Evolutionary conservation across 2,113 vertebrate genomes (phyloP).

Genomic region (Pyxicephalus adspersus): DNA sequence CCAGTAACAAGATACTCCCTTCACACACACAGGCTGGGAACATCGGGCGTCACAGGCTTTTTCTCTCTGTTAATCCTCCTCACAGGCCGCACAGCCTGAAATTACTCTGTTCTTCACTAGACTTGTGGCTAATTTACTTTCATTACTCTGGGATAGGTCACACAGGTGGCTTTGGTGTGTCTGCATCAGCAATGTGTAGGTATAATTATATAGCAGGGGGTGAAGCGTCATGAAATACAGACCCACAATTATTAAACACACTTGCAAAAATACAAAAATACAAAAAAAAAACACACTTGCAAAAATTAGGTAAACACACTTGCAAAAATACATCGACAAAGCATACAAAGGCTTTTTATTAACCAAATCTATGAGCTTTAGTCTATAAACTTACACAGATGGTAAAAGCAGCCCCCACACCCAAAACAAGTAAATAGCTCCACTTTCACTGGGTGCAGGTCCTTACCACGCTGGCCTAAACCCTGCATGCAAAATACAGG

Average conservation of each 20-base stretch:
- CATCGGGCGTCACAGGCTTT: conserved; percentile 26
- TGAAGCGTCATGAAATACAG: conserved; percentile 6
- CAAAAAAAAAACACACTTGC: not conserved
- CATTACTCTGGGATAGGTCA: conserved; percentile 44
- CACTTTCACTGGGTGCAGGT: too few relatives aligned
- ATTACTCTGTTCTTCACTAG: conserved; percentile 10
- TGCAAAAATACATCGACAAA: too few relatives aligned
- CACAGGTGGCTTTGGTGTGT: conserved; percentile 39
- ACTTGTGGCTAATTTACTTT: conserved; percentile 25
- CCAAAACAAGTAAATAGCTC: too few relatives aligned
- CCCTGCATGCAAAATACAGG: too few relatives aligned
- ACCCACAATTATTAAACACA: not conserved
- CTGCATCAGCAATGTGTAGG: conserved; percentile 10
- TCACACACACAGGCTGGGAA: conserved; percentile 11
- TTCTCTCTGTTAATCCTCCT: conserved; percentile 21
- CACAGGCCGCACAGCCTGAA: conserved; percentile 13
- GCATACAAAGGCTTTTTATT: too few relatives aligned
- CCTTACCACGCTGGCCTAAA: too few relatives aligned
- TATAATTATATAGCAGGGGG: conserved; percentile 35
- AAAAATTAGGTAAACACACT: not conserved
- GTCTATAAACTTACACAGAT: too few relatives aligned
- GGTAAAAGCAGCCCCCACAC: too few relatives aligned
- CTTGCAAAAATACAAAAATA: too few relatives aligned
- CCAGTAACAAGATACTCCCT: conserved; percentile 42
- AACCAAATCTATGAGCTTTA: too few relatives aligned